Evolutionary conservation across 2,888 invertebrate species (phyloP).

Genomic region (Flexamia atlantica): DNA sequence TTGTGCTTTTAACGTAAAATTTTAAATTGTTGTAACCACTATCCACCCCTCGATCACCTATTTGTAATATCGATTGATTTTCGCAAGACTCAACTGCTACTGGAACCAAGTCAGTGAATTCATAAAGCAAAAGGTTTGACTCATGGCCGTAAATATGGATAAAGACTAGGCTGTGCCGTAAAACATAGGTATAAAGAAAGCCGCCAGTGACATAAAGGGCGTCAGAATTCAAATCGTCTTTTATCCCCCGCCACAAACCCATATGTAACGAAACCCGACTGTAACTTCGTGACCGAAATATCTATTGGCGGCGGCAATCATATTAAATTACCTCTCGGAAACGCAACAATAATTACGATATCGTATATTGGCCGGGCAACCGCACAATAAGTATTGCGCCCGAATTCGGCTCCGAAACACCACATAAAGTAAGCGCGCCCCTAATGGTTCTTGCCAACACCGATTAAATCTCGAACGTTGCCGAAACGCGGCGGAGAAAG

Average conservation of each 20-base stretch:
- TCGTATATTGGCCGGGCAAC: constrained; percentile 40
- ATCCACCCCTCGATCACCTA: too few species aligned
- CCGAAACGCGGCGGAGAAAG: constrained; percentile 54
- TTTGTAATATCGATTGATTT: too few species aligned
- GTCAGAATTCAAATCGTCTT: background rate
- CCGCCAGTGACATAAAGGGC: constrained; percentile 25
- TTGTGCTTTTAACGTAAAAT: too few species aligned
- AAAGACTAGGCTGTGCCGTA: background rate
- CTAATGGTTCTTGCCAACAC: constrained; percentile 42
- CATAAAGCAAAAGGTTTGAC: background rate
- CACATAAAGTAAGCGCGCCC: constrained; percentile 44
- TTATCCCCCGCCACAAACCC: constrained; percentile 14
- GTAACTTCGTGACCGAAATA: constrained; percentile 40
- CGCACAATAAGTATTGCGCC: constrained; percentile 47
- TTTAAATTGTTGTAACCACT: too few species aligned
- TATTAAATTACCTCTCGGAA: constrained; percentile 20
- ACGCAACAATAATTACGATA: constrained; percentile 29
- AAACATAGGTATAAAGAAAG: constrained; percentile 2
- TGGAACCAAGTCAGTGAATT: background rate
- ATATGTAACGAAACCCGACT: constrained; percentile 29
- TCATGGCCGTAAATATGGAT: background rate
- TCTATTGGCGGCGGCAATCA: constrained; percentile 30
- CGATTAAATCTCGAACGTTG: constrained; percentile 53
- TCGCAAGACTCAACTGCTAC: too few species aligned
- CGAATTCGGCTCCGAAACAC: constrained; percentile 44